Evolutionary conservation across 2,888 invertebrate species (phyloP).

Genomic region (Nemotelus nigrinus): DNA sequence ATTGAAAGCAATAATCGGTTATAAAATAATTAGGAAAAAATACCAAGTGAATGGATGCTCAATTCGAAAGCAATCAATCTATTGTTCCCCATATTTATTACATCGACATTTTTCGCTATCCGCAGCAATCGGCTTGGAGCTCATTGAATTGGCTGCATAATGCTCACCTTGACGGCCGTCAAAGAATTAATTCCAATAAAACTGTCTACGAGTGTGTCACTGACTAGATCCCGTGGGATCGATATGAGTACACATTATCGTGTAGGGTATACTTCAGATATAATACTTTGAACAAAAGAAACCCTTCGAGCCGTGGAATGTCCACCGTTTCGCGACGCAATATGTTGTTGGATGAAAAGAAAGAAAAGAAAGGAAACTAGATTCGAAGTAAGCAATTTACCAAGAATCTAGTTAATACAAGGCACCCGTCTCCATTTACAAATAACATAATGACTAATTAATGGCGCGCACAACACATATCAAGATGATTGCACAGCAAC

Average conservation of each 20-base stretch:
- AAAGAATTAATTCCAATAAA: slow-evolving; percentile 56
- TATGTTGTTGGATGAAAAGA: neutral
- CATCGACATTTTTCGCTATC: too few relatives aligned
- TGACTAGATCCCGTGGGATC: slow-evolving; percentile 60
- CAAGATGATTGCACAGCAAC: slow-evolving; percentile 53
- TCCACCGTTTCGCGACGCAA: slow-evolving; percentile 17
- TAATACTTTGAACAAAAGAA: slow-evolving; percentile 3
- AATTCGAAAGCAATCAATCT: too few relatives aligned
- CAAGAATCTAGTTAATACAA: slow-evolving; percentile 56
- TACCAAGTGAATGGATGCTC: too few relatives aligned
- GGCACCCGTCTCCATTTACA: slow-evolving; percentile 56
- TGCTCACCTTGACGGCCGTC: slow-evolving; percentile 48
- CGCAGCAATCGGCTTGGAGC: too few relatives aligned
- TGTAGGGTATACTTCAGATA: slow-evolving; percentile 8
- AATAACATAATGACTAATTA: slow-evolving; percentile 57
- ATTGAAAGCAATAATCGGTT: too few relatives aligned
- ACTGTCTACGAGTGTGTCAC: slow-evolving; percentile 57
- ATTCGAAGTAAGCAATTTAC: slow-evolving; percentile 53
- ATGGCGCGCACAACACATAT: slow-evolving; percentile 57
- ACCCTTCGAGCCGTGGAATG: slow-evolving; percentile 15
- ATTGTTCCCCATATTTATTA: too few relatives aligned
- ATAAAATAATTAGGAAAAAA: too few relatives aligned
- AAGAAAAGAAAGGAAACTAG: neutral
- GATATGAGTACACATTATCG: slow-evolving; percentile 56
- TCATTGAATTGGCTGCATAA: slow-evolving; percentile 15